Evolutionary conservation across 1,140 invertebrate genomes (phyloP), one percentile per base, ranked within the genome.

Genomic region (Ganaspis sp.): DNA sequence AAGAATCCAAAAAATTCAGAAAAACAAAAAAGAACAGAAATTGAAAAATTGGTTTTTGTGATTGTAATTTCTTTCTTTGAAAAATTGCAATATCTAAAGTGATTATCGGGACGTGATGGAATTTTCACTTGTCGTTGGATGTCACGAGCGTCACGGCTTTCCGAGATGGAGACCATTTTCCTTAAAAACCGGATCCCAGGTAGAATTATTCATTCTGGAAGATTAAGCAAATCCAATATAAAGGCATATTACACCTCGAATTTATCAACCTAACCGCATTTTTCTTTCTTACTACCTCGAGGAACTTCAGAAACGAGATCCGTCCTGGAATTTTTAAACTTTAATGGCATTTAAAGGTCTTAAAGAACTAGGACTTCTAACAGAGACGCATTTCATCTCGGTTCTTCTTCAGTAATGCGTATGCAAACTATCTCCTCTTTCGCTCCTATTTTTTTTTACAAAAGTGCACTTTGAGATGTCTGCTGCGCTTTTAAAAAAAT

Each of bases 211-310:
- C 53, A 49, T 49, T 34, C 58, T 64, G 9, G 26, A 29, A n/a
- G 12, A 64, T 29, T 64, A 64, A 64, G 26, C 45, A 49, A 49
- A 49, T 49, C 45, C 45, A 49, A 49, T 49, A 49, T 64, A 64
- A 64, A 15, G 54, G 26, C 23, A 26, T 34, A 64, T 64, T 34
- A 29, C 23, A 15, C 26, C 6, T 29, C 29, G 12, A 4, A 64
- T n/a, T n/a, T 64, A n/a, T 64, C 23, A 64, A 64, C 58, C 12
- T 34, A 64, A 64, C 12, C 5, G 15, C 15, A 64, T 34, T 64
- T 64, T 26, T n/a, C 15, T 29, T 1, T 0, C 8, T n/a, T 8
- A 15, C 8, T 8, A 0, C 1, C 5, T 29, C 9, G 23, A 29
- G 23, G n/a, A 64, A 64, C 23, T 34, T 64, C 12, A 64, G 23